Percentiles rank a stretch among this genome's conserved stretches.
Evolutionary conservation across 2,113 vertebrate species (phyloP).

Genomic region (Trematocara macrostoma): DNA sequence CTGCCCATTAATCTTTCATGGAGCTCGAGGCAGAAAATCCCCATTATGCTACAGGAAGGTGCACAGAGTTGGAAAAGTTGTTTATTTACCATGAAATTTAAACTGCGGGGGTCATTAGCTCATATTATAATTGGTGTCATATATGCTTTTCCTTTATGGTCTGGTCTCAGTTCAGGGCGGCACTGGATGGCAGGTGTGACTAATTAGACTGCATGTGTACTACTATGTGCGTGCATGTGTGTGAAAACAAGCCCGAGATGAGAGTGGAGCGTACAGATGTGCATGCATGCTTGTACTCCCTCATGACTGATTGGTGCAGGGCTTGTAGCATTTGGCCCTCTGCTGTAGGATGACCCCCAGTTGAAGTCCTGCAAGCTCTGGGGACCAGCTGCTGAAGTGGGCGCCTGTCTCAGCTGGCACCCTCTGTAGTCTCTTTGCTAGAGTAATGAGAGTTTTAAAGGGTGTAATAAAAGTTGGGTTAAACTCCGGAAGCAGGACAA

Average conservation of each 20-base stretch:
- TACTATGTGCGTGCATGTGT: background rate
- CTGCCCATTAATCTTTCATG: slow-evolving; percentile 49
- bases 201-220: slow-evolving; percentile 39
- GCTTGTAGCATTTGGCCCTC: background rate
- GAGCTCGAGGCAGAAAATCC: slow-evolving; percentile 18
- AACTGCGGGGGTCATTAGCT: background rate
- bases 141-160: background rate
- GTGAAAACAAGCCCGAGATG: background rate
- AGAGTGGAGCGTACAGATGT: background rate
- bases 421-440: background rate
- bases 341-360: background rate
- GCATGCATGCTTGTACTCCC: background rate
- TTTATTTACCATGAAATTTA: slow-evolving; percentile 51
- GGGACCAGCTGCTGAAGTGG: background rate
- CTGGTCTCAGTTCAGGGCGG: slow-evolving; percentile 11
- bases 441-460: slow-evolving; percentile 19
- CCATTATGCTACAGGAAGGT: slow-evolving; percentile 1
- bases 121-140: slow-evolving; percentile 30
- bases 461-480: slow-evolving; percentile 24
- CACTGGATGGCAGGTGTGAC: slow-evolving; percentile 44
- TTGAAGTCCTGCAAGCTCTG: background rate
- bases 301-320: background rate
- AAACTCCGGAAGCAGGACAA: slow-evolving; percentile 18
- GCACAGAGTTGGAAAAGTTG: slow-evolving; percentile 11
- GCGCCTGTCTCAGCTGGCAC: background rate